A percentile compares a stretch with the other conserved stretches of the same genome.
Evolutionary conservation across 2,888 invertebrate species (phyloP).

Genomic region (Imbricaverruca yamaguchii): DNA sequence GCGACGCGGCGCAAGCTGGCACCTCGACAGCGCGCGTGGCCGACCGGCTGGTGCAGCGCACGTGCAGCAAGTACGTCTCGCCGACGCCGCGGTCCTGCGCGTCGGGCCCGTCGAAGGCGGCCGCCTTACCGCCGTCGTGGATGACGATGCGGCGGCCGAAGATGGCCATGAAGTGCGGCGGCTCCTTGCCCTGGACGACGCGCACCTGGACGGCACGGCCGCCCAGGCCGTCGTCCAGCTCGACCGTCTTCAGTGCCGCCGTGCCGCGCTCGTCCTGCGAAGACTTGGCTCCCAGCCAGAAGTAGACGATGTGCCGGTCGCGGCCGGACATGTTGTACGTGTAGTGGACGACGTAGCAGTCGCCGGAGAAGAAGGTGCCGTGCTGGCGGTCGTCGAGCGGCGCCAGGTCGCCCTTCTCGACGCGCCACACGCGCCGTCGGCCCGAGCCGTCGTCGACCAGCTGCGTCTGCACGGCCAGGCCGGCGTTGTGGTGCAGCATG

Average conservation of each 20-base stretch:
- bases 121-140: conserved; percentile 36
- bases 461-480: neutral
- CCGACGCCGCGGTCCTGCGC: conserved; percentile 48
- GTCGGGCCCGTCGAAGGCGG: neutral
- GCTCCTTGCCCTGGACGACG: conserved; percentile 81
- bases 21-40: conserved; percentile 62
- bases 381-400: conserved; percentile 59
- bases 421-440: conserved; percentile 60
- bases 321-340: conserved; percentile 56
- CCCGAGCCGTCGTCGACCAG: conserved; percentile 86
- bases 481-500: conserved; percentile 70
- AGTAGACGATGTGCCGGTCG: conserved; percentile 61
- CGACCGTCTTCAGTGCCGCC: conserved; percentile 50
- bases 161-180: conserved; percentile 81
- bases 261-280: conserved; percentile 64
- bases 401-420: conserved; percentile 53
- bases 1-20: conserved; percentile 53
- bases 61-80: conserved; percentile 64
- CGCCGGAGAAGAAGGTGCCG: conserved; percentile 67
- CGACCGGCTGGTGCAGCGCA: conserved; percentile 67
- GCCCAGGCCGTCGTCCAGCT: conserved; percentile 49
- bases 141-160: conserved; percentile 74
- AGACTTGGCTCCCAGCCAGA: conserved; percentile 73
- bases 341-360: conserved; percentile 78
- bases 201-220: conserved; percentile 55